Conservation (phyloP, 1,140 invertebrate genomes). For the Sarcophaga peregrina region DNA sequence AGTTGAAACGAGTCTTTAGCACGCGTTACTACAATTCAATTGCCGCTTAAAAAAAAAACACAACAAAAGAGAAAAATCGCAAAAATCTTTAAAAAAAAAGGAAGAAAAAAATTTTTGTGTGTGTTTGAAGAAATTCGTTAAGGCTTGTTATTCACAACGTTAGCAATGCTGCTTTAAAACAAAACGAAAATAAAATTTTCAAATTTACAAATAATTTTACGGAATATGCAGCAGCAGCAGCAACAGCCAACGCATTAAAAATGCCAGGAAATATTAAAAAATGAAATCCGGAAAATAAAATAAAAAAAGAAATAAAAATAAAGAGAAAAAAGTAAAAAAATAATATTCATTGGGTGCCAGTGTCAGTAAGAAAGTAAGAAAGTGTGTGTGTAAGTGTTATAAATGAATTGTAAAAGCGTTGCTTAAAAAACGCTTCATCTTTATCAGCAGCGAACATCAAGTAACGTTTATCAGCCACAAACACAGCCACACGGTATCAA, state of each 20-base stretch:
- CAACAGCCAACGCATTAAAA: too few species aligned
- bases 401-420: neutral
- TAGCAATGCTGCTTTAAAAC: too few species aligned
- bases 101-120: neutral
- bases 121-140: neutral
- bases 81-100: neutral
- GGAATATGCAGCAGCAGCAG: too few species aligned
- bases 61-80: neutral
- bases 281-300: too few species aligned
- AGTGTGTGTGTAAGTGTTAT: neutral
- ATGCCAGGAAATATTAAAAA: too few species aligned
- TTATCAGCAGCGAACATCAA: neutral
- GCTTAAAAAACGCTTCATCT: neutral
- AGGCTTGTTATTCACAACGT: neutral
- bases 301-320: neutral
- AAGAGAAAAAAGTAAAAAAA: neutral
- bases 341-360: neutral
- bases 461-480: neutral
- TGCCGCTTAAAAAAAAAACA: neutral
- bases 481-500: too few species aligned
- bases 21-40: conserved; percentile 8
- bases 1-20: conserved; percentile 24
- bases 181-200: too few species aligned
- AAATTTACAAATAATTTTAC: too few species aligned
- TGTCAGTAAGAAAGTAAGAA: neutral